Evolutionary conservation across 2,888 invertebrate species (phyloP).

Genomic region (Idaea dimidiata): DNA sequence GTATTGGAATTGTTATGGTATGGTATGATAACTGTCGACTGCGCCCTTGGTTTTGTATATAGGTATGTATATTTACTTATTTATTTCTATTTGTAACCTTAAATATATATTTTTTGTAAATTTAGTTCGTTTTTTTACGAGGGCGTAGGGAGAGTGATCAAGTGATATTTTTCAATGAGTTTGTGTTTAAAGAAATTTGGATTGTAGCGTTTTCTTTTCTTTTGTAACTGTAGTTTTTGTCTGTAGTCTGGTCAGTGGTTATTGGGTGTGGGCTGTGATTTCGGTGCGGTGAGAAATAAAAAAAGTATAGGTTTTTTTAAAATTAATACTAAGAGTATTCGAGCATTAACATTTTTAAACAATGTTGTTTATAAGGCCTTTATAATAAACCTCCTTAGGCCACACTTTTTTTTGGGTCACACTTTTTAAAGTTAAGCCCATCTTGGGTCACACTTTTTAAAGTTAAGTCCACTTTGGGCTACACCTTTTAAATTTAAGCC

Average conservation of each 20-base stretch:
- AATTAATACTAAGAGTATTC: too few species aligned
- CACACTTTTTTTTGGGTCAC: too few species aligned
- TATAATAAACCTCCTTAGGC: too few species aligned
- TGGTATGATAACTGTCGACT: slow-evolving; percentile 41
- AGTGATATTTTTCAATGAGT: slow-evolving; percentile 10
- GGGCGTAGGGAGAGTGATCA: slow-evolving; percentile 19
- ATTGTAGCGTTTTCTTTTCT: slow-evolving; percentile 23
- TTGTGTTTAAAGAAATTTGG: slow-evolving; percentile 20
- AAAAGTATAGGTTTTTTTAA: not conserved
- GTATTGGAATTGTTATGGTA: slow-evolving; percentile 49
- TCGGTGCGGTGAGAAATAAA: not conserved
- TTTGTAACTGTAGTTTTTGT: slow-evolving; percentile 23
- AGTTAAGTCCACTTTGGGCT: too few species aligned
- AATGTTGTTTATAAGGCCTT: too few species aligned
- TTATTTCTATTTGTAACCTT: slow-evolving; percentile 31
- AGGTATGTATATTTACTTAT: slow-evolving; percentile 45
- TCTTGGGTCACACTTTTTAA: too few species aligned
- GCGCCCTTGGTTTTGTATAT: slow-evolving; percentile 56
- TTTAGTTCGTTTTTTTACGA: slow-evolving; percentile 34
- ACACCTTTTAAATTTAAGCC: too few species aligned
- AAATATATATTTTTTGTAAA: slow-evolving; percentile 18
- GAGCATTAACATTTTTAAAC: too few species aligned
- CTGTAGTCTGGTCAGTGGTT: slow-evolving; percentile 42
- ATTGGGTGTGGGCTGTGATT: not conserved
- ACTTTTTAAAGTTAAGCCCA: too few species aligned